A percentile compares a stretch with the other conserved stretches of the same genome.
Conservation (phyloP, 2,888 invertebrate species). For the Xylota segnis region DNA sequence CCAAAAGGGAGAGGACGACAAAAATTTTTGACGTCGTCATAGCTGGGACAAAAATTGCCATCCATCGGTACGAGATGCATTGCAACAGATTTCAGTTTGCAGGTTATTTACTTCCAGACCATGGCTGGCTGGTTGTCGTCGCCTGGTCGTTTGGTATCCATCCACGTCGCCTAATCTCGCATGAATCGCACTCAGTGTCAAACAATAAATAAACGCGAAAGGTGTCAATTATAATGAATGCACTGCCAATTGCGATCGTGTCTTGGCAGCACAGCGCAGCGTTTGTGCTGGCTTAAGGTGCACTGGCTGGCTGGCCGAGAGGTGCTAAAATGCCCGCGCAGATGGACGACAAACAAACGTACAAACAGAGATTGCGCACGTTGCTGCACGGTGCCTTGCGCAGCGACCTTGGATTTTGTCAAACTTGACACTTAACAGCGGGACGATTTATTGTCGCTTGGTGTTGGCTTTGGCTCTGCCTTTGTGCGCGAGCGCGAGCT, state of each 20-base stretch:
- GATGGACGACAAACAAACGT: conserved; percentile 59
- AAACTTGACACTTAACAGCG: conserved; percentile 74
- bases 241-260: conserved; percentile 77
- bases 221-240: conserved; percentile 77
- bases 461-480: conserved; percentile 37
- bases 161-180: conserved; percentile 72
- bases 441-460: conserved; percentile 72
- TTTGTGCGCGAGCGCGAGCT: conserved; percentile 35
- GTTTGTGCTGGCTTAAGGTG: conserved; percentile 45
- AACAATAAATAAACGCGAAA: conserved; percentile 77
- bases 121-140: neutral
- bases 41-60: conserved; percentile 17
- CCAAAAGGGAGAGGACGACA: conserved; percentile 53
- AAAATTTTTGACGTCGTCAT: conserved; percentile 36
- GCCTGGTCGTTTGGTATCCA: conserved; percentile 25
- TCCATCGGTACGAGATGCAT: conserved; percentile 19
- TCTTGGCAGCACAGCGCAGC: too few relatives aligned
- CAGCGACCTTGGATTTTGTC: conserved; percentile 77
- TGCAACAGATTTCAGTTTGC: conserved; percentile 17
- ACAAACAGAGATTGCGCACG: conserved; percentile 62
- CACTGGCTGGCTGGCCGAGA: conserved; percentile 30
- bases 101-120: conserved; percentile 9
- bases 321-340: conserved; percentile 70
- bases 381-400: conserved; percentile 51
- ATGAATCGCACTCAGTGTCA: conserved; percentile 75